A percentile compares a stretch with the other conserved stretches of the same genome.
phyloP scores from a whole-genome alignment of 2,888 invertebrate genomes.

The Drosophila greeni region DNA sequence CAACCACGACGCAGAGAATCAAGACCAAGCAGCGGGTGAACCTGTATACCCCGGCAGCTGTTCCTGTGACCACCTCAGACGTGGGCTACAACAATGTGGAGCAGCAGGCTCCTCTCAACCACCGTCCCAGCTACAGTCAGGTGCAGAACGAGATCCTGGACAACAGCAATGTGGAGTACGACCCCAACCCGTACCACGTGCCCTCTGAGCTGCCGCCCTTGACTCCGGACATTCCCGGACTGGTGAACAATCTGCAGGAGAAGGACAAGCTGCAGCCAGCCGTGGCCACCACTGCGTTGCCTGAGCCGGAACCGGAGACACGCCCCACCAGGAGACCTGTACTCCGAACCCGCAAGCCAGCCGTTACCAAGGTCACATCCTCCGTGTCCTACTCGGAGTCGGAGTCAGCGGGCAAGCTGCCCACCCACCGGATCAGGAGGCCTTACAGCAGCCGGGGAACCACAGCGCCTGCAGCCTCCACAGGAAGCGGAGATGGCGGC shows the following conservation, averaged over 20 bases:
- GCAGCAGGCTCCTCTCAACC: conserved; percentile 64
- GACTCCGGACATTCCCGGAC: conserved; percentile 81
- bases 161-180: conserved; percentile 76
- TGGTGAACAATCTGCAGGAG: conserved; percentile 83
- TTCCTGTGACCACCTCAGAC: conserved; percentile 67
- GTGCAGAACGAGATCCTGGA: conserved; percentile 76
- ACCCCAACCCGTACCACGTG: conserved; percentile 80
- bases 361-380: conserved; percentile 75
- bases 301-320: conserved; percentile 76
- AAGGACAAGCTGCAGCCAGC: conserved; percentile 69
- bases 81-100: conserved; percentile 65
- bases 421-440: conserved; percentile 77
- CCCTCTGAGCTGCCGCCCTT: conserved; percentile 81
- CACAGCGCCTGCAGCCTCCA: conserved; percentile 30
- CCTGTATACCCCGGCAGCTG: conserved; percentile 70
- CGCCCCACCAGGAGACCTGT: conserved; percentile 80
- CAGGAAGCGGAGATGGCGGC: conserved; percentile 38
- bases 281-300: conserved; percentile 55
- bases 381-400: conserved; percentile 76
- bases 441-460: conserved; percentile 75
- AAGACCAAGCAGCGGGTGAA: conserved; percentile 72
- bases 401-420: conserved; percentile 73
- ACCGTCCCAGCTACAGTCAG: conserved; percentile 71
- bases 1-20: conserved; percentile 57
- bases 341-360: conserved; percentile 80